Conservation (phyloP, 53 echinoderm and acorn worm species). For the Temnopleurus reevesii region DNA sequence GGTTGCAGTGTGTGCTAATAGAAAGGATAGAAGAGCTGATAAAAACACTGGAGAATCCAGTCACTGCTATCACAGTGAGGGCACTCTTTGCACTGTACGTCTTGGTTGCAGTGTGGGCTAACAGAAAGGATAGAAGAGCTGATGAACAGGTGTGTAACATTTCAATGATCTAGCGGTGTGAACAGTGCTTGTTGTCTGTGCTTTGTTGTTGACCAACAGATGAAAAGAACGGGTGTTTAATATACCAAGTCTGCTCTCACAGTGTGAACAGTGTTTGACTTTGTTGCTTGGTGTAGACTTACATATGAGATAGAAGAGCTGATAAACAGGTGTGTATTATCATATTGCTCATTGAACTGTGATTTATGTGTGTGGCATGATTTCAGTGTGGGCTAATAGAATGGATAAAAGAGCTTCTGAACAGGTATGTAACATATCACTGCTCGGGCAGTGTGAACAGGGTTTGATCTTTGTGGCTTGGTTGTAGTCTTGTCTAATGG, state of each 20-base stretch:
- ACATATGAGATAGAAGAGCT: conserved; percentile 66
- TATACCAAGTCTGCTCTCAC: conserved; percentile 69
- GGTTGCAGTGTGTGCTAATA: conserved; percentile 77
- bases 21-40: conserved; percentile 65
- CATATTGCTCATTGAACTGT: conserved; percentile 45
- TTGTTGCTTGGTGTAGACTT: conserved; percentile 75
- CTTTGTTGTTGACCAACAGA: conserved; percentile 74
- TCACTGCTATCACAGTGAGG: conserved; percentile 63
- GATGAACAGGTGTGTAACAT: conserved; percentile 67
- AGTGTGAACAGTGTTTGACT: conserved; percentile 50
- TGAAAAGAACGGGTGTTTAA: no score
- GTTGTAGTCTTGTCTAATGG: no score
- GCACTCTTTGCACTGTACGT: conserved; percentile 63
- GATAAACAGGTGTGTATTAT: conserved; percentile 66
- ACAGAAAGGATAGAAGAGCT: conserved; percentile 66
- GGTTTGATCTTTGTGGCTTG: conserved; percentile 59
- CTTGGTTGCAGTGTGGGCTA: conserved; percentile 74
- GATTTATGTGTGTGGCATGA: conserved; percentile 61
- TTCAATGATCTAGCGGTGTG: conserved; percentile 62
- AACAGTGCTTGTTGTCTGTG: conserved; percentile 60
- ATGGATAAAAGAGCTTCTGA: conserved; percentile 65
- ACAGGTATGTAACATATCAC: no score
- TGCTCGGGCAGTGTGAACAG: conserved; percentile 53
- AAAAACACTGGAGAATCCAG: conserved; percentile 77
- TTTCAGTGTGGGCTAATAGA: conserved; percentile 79